Evolutionary conservation across 2,797 vertebrate species (phyloP).

Genomic region (Columba guinea): DNA sequence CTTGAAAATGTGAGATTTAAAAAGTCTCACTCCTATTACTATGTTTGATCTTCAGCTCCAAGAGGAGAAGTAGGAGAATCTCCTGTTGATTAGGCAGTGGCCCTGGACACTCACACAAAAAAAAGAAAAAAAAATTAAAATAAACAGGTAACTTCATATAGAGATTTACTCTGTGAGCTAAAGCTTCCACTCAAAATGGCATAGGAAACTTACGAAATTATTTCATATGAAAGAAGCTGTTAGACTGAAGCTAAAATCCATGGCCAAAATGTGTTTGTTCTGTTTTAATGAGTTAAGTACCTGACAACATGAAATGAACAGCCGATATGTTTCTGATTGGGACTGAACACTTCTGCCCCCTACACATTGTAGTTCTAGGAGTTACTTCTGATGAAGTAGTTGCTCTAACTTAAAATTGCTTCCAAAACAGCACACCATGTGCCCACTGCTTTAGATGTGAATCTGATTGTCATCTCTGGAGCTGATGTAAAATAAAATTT

Average conservation of each 20-base stretch:
- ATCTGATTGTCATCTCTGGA: neutral
- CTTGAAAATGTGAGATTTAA: neutral
- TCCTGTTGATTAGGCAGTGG: neutral
- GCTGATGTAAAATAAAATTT: neutral
- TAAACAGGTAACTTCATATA: neutral
- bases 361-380: neutral
- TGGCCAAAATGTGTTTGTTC: neutral
- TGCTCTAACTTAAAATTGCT: neutral
- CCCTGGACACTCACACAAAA: neutral
- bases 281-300: neutral
- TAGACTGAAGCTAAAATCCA: neutral
- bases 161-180: neutral
- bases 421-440: neutral
- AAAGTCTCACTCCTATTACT: neutral
- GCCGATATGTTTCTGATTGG: neutral
- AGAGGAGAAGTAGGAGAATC: neutral
- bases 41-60: neutral
- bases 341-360: neutral
- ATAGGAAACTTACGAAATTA: neutral
- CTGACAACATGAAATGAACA: neutral
- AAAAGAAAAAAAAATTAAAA: neutral
- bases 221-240: neutral
- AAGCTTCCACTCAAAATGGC: neutral
- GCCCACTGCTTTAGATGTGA: neutral
- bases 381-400: neutral